Conservation (phyloP, 1,140 invertebrate species). For the Diabrotica undecimpunctata region DNA sequence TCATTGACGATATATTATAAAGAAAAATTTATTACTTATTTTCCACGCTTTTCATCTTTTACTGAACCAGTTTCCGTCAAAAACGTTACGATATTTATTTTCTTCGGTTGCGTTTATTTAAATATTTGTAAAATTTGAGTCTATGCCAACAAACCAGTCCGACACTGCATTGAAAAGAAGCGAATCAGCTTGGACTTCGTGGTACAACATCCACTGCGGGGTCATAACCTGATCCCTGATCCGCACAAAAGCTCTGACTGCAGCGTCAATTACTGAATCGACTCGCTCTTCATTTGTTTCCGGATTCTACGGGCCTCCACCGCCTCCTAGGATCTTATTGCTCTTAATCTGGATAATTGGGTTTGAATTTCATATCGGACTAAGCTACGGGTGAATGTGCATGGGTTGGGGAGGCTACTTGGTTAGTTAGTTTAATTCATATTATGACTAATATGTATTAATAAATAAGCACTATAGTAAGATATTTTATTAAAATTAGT, state of each 20-base stretch:
- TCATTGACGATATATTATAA: too few relatives aligned
- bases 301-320: slow-evolving; percentile 13
- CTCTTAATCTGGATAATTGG: slow-evolving; percentile 16
- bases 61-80: too few relatives aligned
- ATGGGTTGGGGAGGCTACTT: too few relatives aligned
- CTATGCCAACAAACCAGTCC: neutral
- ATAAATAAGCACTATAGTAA: too few relatives aligned
- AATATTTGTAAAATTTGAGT: too few relatives aligned
- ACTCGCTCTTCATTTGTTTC: slow-evolving; percentile 19
- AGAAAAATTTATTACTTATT: too few relatives aligned
- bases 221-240: slow-evolving; percentile 46
- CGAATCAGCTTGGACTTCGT: slow-evolving; percentile 5
- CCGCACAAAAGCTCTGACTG: slow-evolving; percentile 19
- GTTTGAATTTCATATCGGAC: slow-evolving; percentile 5
- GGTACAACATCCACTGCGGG: slow-evolving; percentile 22
- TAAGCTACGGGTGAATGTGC: neutral
- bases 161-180: neutral
- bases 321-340: slow-evolving; percentile 16
- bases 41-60: too few relatives aligned
- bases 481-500: too few relatives aligned
- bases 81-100: too few relatives aligned
- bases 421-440: too few relatives aligned
- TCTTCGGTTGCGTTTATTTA: too few relatives aligned
- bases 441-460: too few relatives aligned
- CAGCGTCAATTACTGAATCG: slow-evolving; percentile 29